Evolutionary conservation across 2,113 vertebrate genomes (phyloP).

Genomic region (Muntiacus muntjak): DNA sequence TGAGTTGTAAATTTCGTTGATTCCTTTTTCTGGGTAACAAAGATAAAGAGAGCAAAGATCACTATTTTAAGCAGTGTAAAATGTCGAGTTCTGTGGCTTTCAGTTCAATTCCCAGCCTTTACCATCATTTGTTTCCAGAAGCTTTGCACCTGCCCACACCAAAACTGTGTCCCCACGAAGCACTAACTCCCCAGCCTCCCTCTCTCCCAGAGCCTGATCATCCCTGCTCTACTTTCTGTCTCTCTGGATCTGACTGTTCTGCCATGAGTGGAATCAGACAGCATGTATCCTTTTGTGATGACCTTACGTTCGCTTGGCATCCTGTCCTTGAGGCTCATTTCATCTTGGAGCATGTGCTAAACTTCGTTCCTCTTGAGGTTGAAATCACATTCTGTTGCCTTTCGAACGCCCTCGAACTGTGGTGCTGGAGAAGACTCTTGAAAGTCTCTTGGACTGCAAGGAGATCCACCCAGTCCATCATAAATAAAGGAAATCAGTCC

Average conservation of each 20-base stretch:
- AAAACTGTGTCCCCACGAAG: neutral
- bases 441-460: neutral
- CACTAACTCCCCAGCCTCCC: accelerated
- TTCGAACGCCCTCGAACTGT: neutral
- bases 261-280: accelerated
- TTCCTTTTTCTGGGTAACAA: neutral
- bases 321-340: too few relatives aligned
- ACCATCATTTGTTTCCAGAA: too few relatives aligned
- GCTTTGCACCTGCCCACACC: accelerated
- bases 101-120: accelerated
- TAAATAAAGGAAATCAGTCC: neutral
- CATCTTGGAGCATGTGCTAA: neutral
- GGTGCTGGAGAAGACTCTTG: neutral
- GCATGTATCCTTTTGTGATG: neutral
- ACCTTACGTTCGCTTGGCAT: accelerated
- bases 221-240: neutral
- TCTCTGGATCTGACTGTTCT: neutral
- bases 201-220: neutral
- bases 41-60: neutral
- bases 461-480: neutral
- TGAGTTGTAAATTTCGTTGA: neutral
- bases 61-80: neutral
- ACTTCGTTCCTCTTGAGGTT: neutral
- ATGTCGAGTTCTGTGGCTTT: neutral
- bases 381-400: neutral